Conservation (phyloP, 2,888 invertebrate genomes). For the Horisme vitalbata region DNA sequence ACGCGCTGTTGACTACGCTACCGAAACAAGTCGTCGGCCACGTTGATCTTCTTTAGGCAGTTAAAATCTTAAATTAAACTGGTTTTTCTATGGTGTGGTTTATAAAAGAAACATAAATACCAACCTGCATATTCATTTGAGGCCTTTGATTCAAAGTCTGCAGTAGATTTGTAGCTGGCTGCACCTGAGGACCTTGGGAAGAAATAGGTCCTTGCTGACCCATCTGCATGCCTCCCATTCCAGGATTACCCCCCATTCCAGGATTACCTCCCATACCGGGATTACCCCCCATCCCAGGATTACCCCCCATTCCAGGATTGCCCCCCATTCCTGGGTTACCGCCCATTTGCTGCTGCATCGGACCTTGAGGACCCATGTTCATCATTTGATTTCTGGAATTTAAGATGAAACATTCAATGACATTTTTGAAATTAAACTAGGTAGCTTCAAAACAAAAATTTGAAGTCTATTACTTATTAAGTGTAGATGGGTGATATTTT, state of each 20-base stretch:
- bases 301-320: constrained; percentile 60
- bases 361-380: constrained; percentile 82
- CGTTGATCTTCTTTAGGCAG: too few relatives aligned
- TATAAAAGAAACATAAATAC: background rate
- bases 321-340: constrained; percentile 62
- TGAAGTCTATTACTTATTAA: too few relatives aligned
- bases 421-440: too few relatives aligned
- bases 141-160: constrained; percentile 89
- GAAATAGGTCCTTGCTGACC: constrained; percentile 63
- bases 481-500: too few relatives aligned
- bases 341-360: constrained; percentile 75
- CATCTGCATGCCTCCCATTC: constrained; percentile 73
- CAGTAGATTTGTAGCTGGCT: constrained; percentile 86
- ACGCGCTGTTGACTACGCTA: too few relatives aligned
- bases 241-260: constrained; percentile 60
- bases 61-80: too few relatives aligned
- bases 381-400: constrained; percentile 78
- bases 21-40: too few relatives aligned
- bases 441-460: too few relatives aligned
- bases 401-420: background rate
- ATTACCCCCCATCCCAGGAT: constrained; percentile 61
- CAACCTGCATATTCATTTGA: constrained; percentile 79
- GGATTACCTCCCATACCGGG: constrained; percentile 59
- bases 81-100: too few relatives aligned
- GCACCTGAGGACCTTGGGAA: constrained; percentile 78